Conservation (phyloP, 1,140 invertebrate species). For the Zaprionus camerounensis region DNA sequence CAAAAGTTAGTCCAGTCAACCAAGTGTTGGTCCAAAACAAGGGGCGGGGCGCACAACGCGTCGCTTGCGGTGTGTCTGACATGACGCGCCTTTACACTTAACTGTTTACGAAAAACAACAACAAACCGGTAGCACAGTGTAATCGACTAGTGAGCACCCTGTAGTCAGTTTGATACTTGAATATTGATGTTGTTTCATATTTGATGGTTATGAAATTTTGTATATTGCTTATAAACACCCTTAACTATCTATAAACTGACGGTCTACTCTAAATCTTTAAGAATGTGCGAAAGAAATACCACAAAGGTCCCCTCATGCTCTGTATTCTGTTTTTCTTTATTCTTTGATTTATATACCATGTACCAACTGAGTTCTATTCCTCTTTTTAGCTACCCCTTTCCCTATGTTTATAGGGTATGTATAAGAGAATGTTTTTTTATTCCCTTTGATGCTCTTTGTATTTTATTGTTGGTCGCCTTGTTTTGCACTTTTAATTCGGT, state of each 20-base stretch:
- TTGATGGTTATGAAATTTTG: neutral
- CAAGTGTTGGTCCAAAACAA: conserved; percentile 21
- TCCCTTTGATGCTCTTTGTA: conserved; percentile 11
- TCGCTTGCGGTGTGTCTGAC: conserved; percentile 74
- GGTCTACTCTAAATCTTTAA: neutral
- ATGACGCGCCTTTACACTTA: conserved; percentile 80
- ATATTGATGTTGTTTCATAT: neutral
- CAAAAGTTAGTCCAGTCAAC: conserved; percentile 76
- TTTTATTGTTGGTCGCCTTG: conserved; percentile 58
- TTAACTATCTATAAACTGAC: neutral
- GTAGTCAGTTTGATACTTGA: neutral
- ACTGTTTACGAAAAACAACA: conserved; percentile 55
- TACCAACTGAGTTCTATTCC: neutral
- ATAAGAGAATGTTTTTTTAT: conserved; percentile 11
- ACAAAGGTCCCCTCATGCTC: no score
- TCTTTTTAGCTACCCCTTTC: neutral
- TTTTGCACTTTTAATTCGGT: conserved; percentile 79
- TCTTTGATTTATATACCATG: neutral
- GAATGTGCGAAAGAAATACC: neutral
- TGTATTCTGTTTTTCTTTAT: neutral
- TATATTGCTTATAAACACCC: neutral
- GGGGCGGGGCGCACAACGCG: conserved; percentile 21
- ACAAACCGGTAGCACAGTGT: neutral
- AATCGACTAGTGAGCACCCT: neutral
- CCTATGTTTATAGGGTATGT: neutral